phyloP scores from a whole-genome alignment of 2,888 invertebrate genomes.

The Arrhopalites spinosus region DNA sequence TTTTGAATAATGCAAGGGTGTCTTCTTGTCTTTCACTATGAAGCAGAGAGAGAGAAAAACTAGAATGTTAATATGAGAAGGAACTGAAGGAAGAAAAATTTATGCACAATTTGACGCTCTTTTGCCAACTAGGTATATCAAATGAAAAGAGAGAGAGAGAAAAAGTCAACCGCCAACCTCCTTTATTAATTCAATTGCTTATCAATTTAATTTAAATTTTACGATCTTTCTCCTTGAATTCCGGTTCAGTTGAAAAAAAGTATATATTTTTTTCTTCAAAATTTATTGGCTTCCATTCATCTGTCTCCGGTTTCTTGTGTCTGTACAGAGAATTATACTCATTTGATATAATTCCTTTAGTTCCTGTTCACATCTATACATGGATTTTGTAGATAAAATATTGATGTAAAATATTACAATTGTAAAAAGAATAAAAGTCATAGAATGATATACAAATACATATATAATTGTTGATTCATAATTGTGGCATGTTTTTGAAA shows the following conservation, averaged over 20 bases:
- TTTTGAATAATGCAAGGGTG: too few species aligned
- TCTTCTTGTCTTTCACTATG: too few species aligned
- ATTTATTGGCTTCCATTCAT: not conserved
- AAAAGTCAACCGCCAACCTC: not conserved
- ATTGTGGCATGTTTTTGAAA: too few species aligned
- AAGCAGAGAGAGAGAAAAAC: not conserved
- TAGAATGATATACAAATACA: too few species aligned
- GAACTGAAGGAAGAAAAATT: not conserved
- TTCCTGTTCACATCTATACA: too few species aligned
- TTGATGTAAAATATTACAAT: too few species aligned
- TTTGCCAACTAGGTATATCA: not conserved
- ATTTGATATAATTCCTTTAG: too few species aligned
- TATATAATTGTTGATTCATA: too few species aligned
- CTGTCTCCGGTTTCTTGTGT: too few species aligned
- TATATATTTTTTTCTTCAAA: not conserved
- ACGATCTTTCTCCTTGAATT: conserved; percentile 5
- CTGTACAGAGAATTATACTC: too few species aligned
- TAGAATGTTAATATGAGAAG: not conserved
- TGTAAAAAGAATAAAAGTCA: too few species aligned
- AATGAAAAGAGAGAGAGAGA: not conserved
- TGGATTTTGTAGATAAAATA: too few species aligned
- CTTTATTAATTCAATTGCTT: conserved; percentile 5
- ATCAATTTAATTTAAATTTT: conserved; percentile 13
- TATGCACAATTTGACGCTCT: not conserved
- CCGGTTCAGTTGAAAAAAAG: conserved; percentile 4